These are phyloP conservation scores for Lycorma delicatula DNA, from an alignment of 1,140 invertebrate genomes.

Conservation along the genomic window DNA sequence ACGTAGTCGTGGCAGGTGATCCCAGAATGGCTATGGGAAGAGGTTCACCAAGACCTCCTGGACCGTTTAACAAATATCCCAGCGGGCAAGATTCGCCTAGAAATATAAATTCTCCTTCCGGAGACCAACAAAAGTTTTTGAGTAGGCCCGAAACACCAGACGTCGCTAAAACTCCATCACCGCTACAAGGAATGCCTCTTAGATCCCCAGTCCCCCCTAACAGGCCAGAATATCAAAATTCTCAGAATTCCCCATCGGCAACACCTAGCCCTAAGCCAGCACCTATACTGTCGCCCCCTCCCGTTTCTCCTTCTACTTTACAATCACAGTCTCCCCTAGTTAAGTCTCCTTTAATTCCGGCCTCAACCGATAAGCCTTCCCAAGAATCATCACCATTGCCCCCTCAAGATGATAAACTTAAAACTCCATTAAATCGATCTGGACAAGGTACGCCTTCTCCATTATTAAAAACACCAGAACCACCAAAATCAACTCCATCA, in stretches of 20 bases:
- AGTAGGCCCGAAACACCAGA: neutral
- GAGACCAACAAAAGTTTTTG: neutral
- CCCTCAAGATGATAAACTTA: conserved; percentile 1
- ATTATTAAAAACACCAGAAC: neutral
- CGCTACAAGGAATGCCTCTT: neutral
- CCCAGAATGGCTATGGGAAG: neutral
- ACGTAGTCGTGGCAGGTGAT: neutral
- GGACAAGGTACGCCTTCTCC: neutral
- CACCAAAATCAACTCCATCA: neutral
- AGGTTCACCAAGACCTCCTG: neutral
- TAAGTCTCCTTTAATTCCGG: neutral
- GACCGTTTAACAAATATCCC: neutral
- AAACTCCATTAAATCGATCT: no score
- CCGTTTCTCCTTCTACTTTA: neutral
- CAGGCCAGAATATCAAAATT: no score
- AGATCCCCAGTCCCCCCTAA: neutral
- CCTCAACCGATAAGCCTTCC: neutral
- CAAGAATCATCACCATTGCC: no score
- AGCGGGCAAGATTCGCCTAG: neutral
- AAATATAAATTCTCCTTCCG: neutral
- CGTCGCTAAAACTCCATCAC: neutral
- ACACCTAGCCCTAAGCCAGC: neutral
- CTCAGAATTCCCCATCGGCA: neutral
- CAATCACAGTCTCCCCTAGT: neutral
- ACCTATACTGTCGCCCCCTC: neutral